phyloP scores from a whole-genome alignment of 2,888 invertebrate genomes.

The Zeuzera pyrina region DNA sequence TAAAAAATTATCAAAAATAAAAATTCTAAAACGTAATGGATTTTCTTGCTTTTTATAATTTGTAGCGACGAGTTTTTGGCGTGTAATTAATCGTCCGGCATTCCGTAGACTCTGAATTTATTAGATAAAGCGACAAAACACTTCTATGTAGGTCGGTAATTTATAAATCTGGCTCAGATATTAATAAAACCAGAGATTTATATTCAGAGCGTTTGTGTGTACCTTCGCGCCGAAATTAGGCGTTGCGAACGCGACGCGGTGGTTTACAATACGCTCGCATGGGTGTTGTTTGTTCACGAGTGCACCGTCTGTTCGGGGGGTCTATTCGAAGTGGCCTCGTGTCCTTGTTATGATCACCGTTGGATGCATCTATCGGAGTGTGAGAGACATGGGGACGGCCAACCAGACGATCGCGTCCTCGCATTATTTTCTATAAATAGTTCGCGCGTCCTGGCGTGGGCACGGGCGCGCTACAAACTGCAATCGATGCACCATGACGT shows the following conservation, averaged over 20 bases:
- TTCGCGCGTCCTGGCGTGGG: slow-evolving; percentile 14
- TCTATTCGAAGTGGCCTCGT: too few relatives aligned
- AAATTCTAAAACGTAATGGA: background rate
- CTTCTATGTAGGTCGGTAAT: background rate
- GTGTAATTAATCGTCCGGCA: background rate
- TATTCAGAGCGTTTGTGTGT: too few relatives aligned
- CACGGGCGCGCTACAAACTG: too few relatives aligned
- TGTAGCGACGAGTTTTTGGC: background rate
- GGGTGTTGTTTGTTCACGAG: too few relatives aligned
- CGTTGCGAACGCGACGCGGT: background rate
- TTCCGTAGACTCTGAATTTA: too few relatives aligned
- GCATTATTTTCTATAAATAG: slow-evolving; percentile 15
- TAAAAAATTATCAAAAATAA: background rate
- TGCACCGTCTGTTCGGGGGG: too few relatives aligned
- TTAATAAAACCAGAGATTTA: background rate
- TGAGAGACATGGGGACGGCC: slow-evolving; percentile 6
- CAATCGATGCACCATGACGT: too few relatives aligned
- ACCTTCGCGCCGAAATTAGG: background rate
- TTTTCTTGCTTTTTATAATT: background rate
- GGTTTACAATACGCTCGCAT: too few relatives aligned
- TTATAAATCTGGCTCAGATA: background rate
- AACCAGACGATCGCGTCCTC: slow-evolving; percentile 9
- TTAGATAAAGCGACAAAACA: too few relatives aligned
- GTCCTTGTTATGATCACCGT: too few relatives aligned
- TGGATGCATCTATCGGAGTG: too few relatives aligned